A percentile compares a stretch with the other conserved stretches of the same genome.
Conservation (phyloP, 2,113 vertebrate genomes). For the Tamias sibiricus region DNA sequence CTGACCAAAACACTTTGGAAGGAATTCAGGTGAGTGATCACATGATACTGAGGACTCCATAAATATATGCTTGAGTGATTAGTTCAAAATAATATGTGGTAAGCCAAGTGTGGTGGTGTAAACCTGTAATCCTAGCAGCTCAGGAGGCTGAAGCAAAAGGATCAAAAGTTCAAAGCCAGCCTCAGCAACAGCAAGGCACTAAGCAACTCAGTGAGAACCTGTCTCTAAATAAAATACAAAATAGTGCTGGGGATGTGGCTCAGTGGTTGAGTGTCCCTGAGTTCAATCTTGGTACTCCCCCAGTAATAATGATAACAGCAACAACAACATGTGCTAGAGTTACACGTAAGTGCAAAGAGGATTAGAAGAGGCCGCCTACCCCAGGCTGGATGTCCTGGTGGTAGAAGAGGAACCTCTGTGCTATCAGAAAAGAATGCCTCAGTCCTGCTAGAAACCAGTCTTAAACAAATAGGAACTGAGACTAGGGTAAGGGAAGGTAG, state of each 20-base stretch:
- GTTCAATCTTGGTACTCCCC: no score
- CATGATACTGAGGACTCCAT: neutral
- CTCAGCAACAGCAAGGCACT: no score
- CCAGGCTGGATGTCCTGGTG: neutral
- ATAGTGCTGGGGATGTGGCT: no score
- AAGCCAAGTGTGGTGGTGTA: no score
- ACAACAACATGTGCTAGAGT: neutral
- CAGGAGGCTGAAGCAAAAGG: no score
- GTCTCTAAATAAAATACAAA: no score
- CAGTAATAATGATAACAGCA: no score
- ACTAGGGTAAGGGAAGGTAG: no score
- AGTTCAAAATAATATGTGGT: neutral
- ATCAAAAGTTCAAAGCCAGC: no score
- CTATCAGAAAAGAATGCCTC: neutral
- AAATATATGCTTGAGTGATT: neutral
- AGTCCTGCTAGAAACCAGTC: neutral
- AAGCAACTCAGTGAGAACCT: no score
- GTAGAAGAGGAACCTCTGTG: neutral
- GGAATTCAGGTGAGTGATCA: neutral
- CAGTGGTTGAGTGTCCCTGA: no score
- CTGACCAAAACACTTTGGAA: neutral
- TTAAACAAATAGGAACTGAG: neutral
- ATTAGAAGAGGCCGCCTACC: neutral
- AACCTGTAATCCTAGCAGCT: no score
- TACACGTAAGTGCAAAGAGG: neutral